Percentiles rank a stretch among this genome's conserved stretches.
These are phyloP conservation scores for Hemiscyllium ocellatum DNA, from an alignment of 2,113 vertebrate genomes.

Conservation along the genomic window DNA sequence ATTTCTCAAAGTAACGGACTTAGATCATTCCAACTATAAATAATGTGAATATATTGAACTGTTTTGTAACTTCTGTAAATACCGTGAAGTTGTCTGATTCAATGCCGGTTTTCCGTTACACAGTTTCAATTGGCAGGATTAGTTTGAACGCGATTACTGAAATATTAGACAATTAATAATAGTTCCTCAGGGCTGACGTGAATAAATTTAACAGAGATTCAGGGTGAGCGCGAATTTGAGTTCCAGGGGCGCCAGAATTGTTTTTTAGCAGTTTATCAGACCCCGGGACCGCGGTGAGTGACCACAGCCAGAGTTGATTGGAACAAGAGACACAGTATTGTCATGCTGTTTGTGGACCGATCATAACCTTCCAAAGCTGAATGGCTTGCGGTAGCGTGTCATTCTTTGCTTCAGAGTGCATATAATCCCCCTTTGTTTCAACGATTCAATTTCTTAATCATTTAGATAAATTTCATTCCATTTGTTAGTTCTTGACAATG, in stretches of 20 bases:
- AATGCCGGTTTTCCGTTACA: not conserved
- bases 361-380: not conserved
- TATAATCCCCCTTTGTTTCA: not conserved
- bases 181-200: not conserved
- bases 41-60: not conserved
- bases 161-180: not conserved
- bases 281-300: not conserved
- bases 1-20: not conserved
- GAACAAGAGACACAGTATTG: not conserved
- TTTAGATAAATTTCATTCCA: not conserved
- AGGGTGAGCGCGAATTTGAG: slow-evolving; percentile 6
- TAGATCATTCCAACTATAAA: not conserved
- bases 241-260: not conserved
- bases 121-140: not conserved
- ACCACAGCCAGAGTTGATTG: not conserved
- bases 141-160: not conserved
- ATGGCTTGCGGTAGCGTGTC: not conserved
- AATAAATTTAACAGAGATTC: not conserved
- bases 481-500: not conserved
- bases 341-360: not conserved
- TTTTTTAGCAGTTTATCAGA: not conserved
- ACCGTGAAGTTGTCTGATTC: not conserved
- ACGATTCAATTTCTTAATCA: not conserved
- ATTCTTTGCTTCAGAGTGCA: not conserved
- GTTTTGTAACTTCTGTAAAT: not conserved